Conservation (phyloP, 2,113 vertebrate species). For the Dasypus novemcinctus region DNA sequence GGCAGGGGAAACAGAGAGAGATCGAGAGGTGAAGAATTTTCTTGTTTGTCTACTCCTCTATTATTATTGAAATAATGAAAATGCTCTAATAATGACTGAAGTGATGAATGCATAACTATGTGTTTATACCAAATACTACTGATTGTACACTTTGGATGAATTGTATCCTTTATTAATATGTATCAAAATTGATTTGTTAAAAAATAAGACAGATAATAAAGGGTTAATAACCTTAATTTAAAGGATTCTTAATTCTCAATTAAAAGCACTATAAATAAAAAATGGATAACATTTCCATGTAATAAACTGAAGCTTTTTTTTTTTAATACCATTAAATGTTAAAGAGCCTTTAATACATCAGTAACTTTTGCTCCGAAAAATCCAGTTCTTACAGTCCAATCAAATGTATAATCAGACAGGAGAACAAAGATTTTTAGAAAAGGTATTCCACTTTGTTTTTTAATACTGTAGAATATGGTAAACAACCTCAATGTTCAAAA, state of each 20-base stretch:
- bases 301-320: neutral
- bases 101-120: too few species aligned
- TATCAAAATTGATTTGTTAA: too few species aligned
- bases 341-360: neutral
- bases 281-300: neutral
- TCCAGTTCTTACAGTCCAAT: neutral
- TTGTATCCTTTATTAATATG: too few species aligned
- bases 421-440: neutral
- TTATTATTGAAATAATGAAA: too few species aligned
- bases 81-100: too few species aligned
- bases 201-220: neutral
- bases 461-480: neutral
- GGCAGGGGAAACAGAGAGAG: too few species aligned
- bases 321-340: neutral
- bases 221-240: neutral
- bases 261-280: neutral
- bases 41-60: too few species aligned
- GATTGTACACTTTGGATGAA: too few species aligned
- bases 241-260: neutral
- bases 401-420: neutral
- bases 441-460: neutral
- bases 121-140: too few species aligned
- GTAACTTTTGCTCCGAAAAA: neutral
- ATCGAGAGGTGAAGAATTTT: too few species aligned
- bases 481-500: neutral